These are phyloP conservation scores for Drosophila subsilvestris DNA, from an alignment of 2,888 invertebrate genomes.

Conservation along the genomic window DNA sequence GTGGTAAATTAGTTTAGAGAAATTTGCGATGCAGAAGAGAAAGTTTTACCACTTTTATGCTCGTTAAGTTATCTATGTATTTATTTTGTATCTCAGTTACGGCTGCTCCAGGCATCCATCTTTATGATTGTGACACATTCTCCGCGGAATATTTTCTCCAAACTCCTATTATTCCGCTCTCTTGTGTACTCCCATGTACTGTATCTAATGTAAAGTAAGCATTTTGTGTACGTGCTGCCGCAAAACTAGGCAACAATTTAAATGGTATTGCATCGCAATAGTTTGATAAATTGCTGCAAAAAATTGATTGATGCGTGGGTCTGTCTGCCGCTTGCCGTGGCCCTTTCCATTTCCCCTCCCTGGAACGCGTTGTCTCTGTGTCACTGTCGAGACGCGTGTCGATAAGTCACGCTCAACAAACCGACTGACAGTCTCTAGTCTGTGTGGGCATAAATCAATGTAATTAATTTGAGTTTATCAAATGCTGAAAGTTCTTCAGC, in stretches of 20 bases:
- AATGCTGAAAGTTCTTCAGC: constrained; percentile 36
- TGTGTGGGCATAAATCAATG: constrained; percentile 71
- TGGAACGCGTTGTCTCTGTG: constrained; percentile 43
- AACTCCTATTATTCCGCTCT: neutral
- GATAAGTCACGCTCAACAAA: constrained; percentile 59
- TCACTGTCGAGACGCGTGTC: constrained; percentile 55
- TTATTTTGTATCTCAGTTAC: too few species aligned
- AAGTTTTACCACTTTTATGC: too few species aligned
- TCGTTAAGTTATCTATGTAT: too few species aligned
- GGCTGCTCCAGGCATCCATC: too few species aligned
- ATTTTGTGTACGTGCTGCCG: constrained; percentile 61
- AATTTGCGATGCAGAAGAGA: neutral
- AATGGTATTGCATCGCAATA: constrained; percentile 55
- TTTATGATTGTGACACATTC: too few species aligned
- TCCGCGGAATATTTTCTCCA: too few species aligned
- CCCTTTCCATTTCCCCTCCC: neutral
- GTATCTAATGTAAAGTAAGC: constrained; percentile 31
- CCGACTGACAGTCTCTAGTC: neutral
- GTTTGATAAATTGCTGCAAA: constrained; percentile 76
- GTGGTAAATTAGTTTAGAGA: neutral
- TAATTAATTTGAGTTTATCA: constrained; percentile 77
- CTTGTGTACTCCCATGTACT: neutral
- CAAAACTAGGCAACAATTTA: constrained; percentile 58
- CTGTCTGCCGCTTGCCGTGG: constrained; percentile 4
- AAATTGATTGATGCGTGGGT: constrained; percentile 73